Conservation (phyloP, 92 coral and sea anemone species). For the Micromussa lordhowensis region DNA sequence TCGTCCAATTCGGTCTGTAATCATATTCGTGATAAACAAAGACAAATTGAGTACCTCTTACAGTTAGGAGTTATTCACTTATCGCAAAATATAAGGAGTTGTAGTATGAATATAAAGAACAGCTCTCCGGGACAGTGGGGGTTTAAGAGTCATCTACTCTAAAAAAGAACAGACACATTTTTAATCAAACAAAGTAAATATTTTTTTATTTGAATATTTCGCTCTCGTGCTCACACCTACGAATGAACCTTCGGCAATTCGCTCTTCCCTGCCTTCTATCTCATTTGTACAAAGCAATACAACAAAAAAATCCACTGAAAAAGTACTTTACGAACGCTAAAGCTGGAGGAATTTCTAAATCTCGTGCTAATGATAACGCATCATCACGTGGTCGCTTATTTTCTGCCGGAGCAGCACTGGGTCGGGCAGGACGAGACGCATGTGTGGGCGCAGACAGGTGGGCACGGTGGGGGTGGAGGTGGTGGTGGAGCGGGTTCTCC, state of each 20-base stretch:
- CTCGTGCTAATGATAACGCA: slow-evolving; percentile 43
- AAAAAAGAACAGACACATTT: not conserved
- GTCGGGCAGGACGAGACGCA: slow-evolving; percentile 93
- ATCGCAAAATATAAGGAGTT: no score
- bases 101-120: no score
- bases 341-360: slow-evolving; percentile 40
- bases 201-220: slow-evolving; percentile 59
- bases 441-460: slow-evolving; percentile 99
- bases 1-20: no score
- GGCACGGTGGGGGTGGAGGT: slow-evolving; percentile 99
- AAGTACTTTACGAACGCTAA: slow-evolving; percentile 70
- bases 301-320: slow-evolving; percentile 79
- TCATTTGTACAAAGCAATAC: slow-evolving; percentile 80
- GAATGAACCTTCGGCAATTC: slow-evolving; percentile 55
- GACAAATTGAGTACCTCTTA: not conserved
- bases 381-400: slow-evolving; percentile 79
- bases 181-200: slow-evolving; percentile 57
- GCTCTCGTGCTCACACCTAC: slow-evolving; percentile 53
- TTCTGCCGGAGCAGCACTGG: slow-evolving; percentile 91
- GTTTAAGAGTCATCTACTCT: not conserved
- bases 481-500: slow-evolving; percentile 99
- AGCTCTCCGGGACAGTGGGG: no score
- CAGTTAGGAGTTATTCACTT: not conserved
- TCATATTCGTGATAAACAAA: no score
- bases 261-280: slow-evolving; percentile 38